Evolutionary conservation across 1,140 invertebrate species (phyloP).

Genomic region (Solenopsis fugax): DNA sequence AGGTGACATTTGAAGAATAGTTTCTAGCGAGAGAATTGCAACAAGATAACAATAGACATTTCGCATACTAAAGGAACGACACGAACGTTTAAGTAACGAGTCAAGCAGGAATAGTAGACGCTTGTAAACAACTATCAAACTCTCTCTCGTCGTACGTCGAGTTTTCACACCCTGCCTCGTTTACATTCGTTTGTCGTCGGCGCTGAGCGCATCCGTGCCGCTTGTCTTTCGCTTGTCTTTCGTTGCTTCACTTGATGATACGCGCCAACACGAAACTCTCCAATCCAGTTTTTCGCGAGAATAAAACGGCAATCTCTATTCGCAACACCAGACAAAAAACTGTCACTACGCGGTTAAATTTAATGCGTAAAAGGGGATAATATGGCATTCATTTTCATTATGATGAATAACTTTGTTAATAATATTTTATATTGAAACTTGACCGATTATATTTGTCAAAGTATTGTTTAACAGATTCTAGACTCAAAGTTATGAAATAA

Average conservation of each 20-base stretch:
- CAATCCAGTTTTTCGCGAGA: constrained; percentile 56
- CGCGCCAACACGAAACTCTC: constrained; percentile 63
- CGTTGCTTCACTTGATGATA: constrained; percentile 50
- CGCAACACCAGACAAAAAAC: not conserved
- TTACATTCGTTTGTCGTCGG: constrained; percentile 75
- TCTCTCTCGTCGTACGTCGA: constrained; percentile 75
- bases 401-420: too few species aligned
- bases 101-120: constrained; percentile 69
- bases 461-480: too few species aligned
- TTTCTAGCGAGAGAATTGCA: constrained; percentile 25
- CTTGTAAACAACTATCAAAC: constrained; percentile 77
- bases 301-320: constrained; percentile 36
- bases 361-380: not conserved
- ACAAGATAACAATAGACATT: constrained; percentile 58
- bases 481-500: too few species aligned
- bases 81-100: constrained; percentile 51
- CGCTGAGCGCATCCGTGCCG: constrained; percentile 54
- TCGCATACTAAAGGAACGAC: constrained; percentile 45
- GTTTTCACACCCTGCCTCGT: constrained; percentile 76
- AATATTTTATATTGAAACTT: too few species aligned
- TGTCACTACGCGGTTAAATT: constrained; percentile 7
- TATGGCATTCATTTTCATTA: too few species aligned
- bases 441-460: too few species aligned
- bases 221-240: constrained; percentile 60
- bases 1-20: constrained; percentile 20